phyloP scores from a whole-genome alignment of 2,797 vertebrate genomes.

The Anabas testudineus region DNA sequence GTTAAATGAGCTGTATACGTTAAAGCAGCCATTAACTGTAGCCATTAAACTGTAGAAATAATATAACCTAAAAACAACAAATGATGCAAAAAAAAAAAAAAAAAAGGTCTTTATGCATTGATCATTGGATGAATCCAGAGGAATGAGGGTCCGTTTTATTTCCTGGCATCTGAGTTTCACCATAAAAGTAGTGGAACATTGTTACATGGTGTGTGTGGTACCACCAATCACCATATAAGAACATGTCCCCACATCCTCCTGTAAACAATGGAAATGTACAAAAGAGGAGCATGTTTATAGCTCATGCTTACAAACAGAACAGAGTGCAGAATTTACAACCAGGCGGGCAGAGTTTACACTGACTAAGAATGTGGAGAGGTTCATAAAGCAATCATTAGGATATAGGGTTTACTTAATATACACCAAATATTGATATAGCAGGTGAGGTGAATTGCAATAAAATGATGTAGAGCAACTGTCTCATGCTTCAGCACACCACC shows the following conservation, averaged over 20 bases:
- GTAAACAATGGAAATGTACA: conserved; percentile 49
- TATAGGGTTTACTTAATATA: background rate
- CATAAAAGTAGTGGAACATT: conserved; percentile 65
- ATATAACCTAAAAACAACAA: background rate
- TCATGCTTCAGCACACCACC: background rate
- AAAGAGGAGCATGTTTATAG: conserved; percentile 49
- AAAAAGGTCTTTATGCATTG: background rate
- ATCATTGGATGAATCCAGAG: background rate
- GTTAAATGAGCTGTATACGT: background rate
- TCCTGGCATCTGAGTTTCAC: conserved; percentile 43
- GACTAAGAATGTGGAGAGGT: background rate
- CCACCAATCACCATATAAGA: conserved; percentile 61
- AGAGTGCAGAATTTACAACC: conserved; percentile 36
- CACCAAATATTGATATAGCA: conserved; percentile 22
- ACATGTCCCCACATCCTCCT: conserved; percentile 36
- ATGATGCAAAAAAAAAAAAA: background rate
- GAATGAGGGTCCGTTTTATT: conserved; percentile 24
- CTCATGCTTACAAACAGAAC: conserved; percentile 29
- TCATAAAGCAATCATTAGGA: conserved; percentile 9
- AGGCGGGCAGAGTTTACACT: background rate
- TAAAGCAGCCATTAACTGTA: background rate
- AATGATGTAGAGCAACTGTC: background rate
- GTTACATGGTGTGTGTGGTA: background rate
- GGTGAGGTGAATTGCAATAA: background rate
- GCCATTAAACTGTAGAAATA: conserved; percentile 9